Evolutionary conservation across 2,888 invertebrate species (phyloP), one percentile per base, ranked within the genome.

Genomic region (Cheilosia scutellata): DNA sequence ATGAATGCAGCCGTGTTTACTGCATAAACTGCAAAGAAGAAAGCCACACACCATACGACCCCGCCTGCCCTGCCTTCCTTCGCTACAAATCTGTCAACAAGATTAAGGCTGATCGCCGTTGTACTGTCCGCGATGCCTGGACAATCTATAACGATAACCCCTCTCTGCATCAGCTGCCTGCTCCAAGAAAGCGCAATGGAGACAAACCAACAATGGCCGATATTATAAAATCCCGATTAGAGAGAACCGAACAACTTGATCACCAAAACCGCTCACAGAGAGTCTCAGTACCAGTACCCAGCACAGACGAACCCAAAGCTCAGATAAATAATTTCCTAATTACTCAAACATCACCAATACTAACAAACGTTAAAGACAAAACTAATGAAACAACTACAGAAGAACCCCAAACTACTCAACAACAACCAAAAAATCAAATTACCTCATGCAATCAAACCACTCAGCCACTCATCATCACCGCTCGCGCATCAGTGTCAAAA

Each of bases 11-110:
- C 2, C 70, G 70, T 4, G 16, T 63, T 2, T 62, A 68, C 16
- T 82, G 76, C 29, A 57, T 62, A 4, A 58, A 68, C 40, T 80
- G 80, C 49, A 65, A 58, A 5, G 74, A 42, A 47, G 51, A 75
- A 40, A 44, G 9, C 3, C 74, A 65, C 27, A 49, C 63, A 0
- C 57, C 63, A 16, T 63, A 44, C 2, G 63, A 63, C 13, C 33
- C 53, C 13, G 11, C 62, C 4, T 74, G 63, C n/a, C 53, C 44
- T 0, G 4, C 62, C 4, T 63, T 74, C 25, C 63, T 65, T 1
- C 42, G 74, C 1, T 57, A 75, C 20, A 75, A 75, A 51, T 58
- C 66, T 0, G 58, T 76, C 5, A 66, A 76, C 20, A 76, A 60
- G 5, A 76, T 60, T 33, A 62, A 71, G 51, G 40, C 47, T 16